phyloP scores from a whole-genome alignment of 2,797 vertebrate species.

The Hozukius guyotensis region DNA sequence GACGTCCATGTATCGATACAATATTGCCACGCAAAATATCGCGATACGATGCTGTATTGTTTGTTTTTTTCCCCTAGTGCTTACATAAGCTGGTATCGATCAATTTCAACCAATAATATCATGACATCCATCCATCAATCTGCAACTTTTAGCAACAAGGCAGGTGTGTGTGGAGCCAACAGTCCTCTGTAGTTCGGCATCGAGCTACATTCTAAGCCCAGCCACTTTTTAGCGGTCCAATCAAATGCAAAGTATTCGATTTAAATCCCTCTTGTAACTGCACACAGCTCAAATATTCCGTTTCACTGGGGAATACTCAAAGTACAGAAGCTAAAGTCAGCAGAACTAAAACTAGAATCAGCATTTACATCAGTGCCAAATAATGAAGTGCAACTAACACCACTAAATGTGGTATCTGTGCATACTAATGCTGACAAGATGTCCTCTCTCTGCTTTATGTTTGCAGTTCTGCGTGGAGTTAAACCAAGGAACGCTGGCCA shows the following conservation, averaged over 20 bases:
- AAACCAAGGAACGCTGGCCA: slow-evolving; percentile 90
- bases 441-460: slow-evolving; percentile 24
- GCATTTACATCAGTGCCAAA: neutral
- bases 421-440: neutral
- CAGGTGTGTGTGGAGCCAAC: too few species aligned
- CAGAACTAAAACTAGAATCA: neutral
- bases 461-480: slow-evolving; percentile 93
- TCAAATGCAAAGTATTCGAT: neutral
- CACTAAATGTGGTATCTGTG: neutral
- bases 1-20: too few species aligned
- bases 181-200: too few species aligned
- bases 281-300: neutral
- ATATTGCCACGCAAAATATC: too few species aligned
- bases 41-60: too few species aligned
- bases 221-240: neutral
- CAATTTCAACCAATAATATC: too few species aligned
- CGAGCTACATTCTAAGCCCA: too few species aligned
- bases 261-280: neutral
- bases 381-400: neutral
- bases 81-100: too few species aligned
- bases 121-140: too few species aligned
- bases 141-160: too few species aligned
- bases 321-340: neutral
- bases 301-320: neutral
- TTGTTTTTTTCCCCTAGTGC: too few species aligned